Evolutionary conservation across 2,797 vertebrate genomes (phyloP), one percentile per base, ranked within the genome.

Genomic region (Myotis pilosus): DNA sequence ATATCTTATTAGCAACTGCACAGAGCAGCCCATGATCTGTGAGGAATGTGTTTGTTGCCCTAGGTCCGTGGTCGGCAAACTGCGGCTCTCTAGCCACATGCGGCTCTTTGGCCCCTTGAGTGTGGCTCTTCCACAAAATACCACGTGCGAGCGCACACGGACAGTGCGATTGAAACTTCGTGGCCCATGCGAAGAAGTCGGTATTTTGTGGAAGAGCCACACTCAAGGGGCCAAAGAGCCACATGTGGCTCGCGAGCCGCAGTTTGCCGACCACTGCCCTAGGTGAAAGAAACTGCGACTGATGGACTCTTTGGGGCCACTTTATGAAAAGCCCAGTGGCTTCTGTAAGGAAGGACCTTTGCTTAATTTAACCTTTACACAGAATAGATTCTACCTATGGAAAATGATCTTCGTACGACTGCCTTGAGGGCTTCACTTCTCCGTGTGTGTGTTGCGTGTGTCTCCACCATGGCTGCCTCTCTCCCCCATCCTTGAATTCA

Each of bases 1-100:
- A 98, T 98, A 98, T 98, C 97, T 98, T 98, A 98, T 98, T 98
- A 96, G 97, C 90, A 97, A 82, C 97, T 97, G 95, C 96, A 97
- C 96, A 94, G 97, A 97, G 90, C 98, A 96, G 96, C 96, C 95
- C 92, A 66, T 96, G 97, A 96, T 98, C 96, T 96, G 97, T 91
- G 95, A 98, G 97, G 97, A 98, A 98, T 98, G 98, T 96, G 96
- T 97, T 7, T 97, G 96, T 97, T 17, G 0, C 97, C 93, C 95
- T 60, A 60, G 95, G 97, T 96, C 53, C 19, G 17, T 19, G 53
- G 53, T 22, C 13, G 6, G 19, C 53, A 55, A 55, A 55, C 47
- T 49, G 13, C 12, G 47, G 47, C 47, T 49, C 13, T 4, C 3
- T 3, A 49, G 47, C 47, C 47, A 15, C 47, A 49, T 49, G 13